Conservation (phyloP, 2,888 invertebrate species). For the Linyphia triangularis region DNA sequence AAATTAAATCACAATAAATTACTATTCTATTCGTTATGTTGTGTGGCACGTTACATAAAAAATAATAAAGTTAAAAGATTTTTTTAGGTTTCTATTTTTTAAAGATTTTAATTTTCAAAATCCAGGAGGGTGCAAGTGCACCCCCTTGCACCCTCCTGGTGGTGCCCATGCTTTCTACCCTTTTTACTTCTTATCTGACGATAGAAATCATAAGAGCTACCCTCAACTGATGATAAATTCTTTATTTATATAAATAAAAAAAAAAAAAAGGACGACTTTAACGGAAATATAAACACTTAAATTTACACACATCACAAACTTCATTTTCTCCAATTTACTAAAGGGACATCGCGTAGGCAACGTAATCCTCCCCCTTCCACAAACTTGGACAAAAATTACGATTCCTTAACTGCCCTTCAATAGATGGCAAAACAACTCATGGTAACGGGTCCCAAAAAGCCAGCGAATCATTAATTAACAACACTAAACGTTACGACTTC, state of each 20-base stretch:
- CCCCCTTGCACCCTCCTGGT: too few relatives aligned
- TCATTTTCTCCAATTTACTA: background rate
- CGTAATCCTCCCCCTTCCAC: background rate
- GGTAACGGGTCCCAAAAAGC: constrained; percentile 5
- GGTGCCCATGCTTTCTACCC: too few relatives aligned
- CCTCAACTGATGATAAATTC: too few relatives aligned
- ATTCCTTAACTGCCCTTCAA: background rate
- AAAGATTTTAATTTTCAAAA: too few relatives aligned
- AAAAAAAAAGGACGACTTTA: background rate
- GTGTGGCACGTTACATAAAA: too few relatives aligned
- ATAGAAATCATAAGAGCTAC: too few relatives aligned
- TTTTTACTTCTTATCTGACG: too few relatives aligned
- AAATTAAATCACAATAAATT: too few relatives aligned
- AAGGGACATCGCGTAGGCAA: constrained; percentile 14
- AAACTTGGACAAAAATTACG: constrained; percentile 7
- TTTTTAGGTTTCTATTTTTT: too few relatives aligned
- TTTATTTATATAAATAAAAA: background rate
- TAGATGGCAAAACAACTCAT: constrained; percentile 6
- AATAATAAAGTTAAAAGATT: too few relatives aligned
- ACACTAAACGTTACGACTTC: constrained; percentile 48
- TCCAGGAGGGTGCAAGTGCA: too few relatives aligned
- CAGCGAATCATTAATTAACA: constrained; percentile 46
- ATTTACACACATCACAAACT: constrained; percentile 9
- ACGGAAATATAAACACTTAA: background rate
- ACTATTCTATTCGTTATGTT: too few relatives aligned